These are phyloP conservation scores for Pantherophis alleghaniensis DNA, from an alignment of 2,797 vertebrate genomes.

Conservation along the genomic window DNA sequence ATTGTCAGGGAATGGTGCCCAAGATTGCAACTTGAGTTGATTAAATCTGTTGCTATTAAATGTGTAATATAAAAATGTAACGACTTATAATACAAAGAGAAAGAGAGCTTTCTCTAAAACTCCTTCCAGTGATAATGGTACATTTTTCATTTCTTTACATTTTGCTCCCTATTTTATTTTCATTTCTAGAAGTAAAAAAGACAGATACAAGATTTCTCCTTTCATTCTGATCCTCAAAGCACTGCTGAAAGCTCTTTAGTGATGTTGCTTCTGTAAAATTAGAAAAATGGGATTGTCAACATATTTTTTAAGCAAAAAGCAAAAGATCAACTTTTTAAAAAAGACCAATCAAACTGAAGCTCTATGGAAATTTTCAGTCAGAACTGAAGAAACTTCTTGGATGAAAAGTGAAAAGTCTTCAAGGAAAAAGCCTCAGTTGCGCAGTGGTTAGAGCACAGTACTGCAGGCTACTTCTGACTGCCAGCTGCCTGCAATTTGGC, in stretches of 20 bases:
- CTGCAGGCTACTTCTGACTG: too few species aligned
- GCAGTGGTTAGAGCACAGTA: too few species aligned
- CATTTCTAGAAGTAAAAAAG: conserved; percentile 48
- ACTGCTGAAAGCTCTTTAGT: conserved; percentile 16
- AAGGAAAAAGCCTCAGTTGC: neutral
- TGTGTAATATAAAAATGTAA: neutral
- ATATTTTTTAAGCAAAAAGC: conserved; percentile 52
- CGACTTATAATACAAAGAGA: neutral
- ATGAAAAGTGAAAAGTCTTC: neutral
- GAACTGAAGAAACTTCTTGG: neutral
- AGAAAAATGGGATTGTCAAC: conserved; percentile 16
- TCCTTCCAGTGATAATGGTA: rapidly evolving
- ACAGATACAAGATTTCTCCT: neutral
- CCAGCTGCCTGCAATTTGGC: too few species aligned
- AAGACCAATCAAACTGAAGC: conserved; percentile 59
- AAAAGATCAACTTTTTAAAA: conserved; percentile 59
- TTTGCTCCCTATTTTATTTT: conserved; percentile 27
- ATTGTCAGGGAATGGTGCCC: neutral
- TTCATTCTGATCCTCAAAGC: conserved; percentile 7
- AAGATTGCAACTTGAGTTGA: neutral
- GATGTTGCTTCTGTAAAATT: neutral
- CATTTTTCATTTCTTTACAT: conserved; percentile 24
- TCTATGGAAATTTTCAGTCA: neutral
- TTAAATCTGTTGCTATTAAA: neutral
- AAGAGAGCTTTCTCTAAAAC: conserved; percentile 14